A percentile compares a stretch with the other conserved stretches of the same genome.
Evolutionary conservation across 2,797 vertebrate species (phyloP).

Genomic region (Scyliorhinus canicula): DNA sequence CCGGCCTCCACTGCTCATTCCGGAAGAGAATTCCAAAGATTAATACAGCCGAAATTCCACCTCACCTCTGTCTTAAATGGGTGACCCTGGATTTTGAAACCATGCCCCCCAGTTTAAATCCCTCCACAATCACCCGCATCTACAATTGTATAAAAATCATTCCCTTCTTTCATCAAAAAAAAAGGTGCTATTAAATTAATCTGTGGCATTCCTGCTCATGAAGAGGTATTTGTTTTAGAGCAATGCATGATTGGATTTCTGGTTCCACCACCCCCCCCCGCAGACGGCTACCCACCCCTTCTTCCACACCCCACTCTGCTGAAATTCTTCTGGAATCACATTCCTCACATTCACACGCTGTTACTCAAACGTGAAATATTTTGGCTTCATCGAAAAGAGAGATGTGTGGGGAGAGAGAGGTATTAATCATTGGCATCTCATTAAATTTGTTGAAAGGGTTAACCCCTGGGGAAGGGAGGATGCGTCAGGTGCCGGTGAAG

Average conservation of each 20-base stretch:
- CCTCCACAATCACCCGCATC: neutral
- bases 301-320: neutral
- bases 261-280: too few relatives aligned
- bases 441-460: constrained; percentile 1
- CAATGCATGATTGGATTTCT: neutral
- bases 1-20: neutral
- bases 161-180: neutral
- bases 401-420: neutral
- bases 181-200: neutral
- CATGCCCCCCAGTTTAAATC: neutral
- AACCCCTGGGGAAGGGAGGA: neutral
- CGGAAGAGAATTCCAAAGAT: neutral
- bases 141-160: neutral
- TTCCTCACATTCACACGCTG: neutral
- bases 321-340: constrained; percentile 8
- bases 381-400: neutral
- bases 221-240: neutral
- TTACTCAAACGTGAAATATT: constrained; percentile 6
- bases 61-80: neutral
- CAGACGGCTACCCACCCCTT: neutral
- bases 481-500: neutral
- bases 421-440: constrained; percentile 13
- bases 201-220: neutral
- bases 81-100: neutral
- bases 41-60: neutral